phyloP scores from a whole-genome alignment of 2,113 vertebrate genomes.

The Calidris pugnax region DNA sequence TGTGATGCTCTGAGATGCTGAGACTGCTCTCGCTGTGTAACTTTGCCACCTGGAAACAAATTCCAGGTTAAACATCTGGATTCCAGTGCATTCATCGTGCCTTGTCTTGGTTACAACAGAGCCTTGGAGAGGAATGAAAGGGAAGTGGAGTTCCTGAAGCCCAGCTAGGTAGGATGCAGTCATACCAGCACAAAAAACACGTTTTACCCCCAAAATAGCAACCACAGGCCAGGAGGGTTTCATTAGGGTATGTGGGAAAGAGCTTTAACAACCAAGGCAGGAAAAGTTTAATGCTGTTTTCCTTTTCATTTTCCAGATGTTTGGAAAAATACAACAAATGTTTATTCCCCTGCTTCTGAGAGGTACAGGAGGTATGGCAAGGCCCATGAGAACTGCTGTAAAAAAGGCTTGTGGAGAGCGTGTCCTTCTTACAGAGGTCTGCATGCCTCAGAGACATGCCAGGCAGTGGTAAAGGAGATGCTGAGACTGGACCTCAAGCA shows the following conservation, averaged over 20 bases:
- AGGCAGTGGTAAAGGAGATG: neutral
- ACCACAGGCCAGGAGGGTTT: neutral
- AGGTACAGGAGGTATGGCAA: neutral
- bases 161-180: neutral
- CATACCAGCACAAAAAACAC: neutral
- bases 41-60: neutral
- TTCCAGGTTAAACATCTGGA: neutral
- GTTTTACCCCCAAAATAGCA: neutral
- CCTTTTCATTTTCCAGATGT: conserved; percentile 28
- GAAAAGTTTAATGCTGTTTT: neutral
- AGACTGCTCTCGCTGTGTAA: neutral
- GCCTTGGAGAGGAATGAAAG: neutral
- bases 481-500: neutral
- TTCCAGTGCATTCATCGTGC: neutral
- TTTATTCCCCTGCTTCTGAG: neutral
- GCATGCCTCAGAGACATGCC: neutral
- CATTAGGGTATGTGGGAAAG: neutral
- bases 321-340: neutral
- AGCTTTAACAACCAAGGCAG: neutral
- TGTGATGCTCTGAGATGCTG: too few species aligned
- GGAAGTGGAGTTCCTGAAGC: neutral
- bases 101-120: neutral
- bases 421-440: neutral
- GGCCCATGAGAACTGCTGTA: neutral
- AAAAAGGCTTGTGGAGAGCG: neutral